Evolutionary conservation across 2,797 vertebrate genomes (phyloP), one percentile per base, ranked within the genome.

Genomic region (Neoniphon sammara): DNA sequence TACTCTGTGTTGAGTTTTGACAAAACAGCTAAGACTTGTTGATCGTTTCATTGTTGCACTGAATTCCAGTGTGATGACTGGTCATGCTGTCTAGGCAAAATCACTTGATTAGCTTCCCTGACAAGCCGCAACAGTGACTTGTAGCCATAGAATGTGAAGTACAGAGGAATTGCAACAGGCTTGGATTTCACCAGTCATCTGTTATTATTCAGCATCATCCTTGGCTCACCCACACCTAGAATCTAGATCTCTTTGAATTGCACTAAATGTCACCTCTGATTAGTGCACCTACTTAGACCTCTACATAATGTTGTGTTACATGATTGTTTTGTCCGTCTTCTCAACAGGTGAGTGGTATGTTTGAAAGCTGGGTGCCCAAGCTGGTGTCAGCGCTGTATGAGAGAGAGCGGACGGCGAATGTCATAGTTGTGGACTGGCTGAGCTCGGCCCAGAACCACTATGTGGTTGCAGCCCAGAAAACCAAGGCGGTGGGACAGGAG

Each of bases 381-480:
- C 75, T 95, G 83, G 94, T 95, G n/a, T 84, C 87, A 0, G 95
- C 95, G 0, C 91, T 95, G 68, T 94, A 93, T 0, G 78, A 91
- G 25, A 77, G 93, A 39, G 94, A 95, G 75, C 89, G 79, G 30
- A 78, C 72, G 1, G 92, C 94, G 25, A 95, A 95, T 11, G 93
- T 95, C 39, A 89, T 95, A 0, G 94, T 95, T 44, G 94, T 95
- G 76, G 94, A 95, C 82, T 95, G 95, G 94, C 93, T 95, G 54
- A 74, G 34, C 77, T 88, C 59, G 0, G 94, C 95, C 3, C 95
- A 95, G 86, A 93, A 95, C 76, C 93, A 95, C 83, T 95, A 95
- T 50, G 76, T 89, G 46, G 85, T 95, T 1, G 94, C 94, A 0
- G 95, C 94, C 39, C 91, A 93, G 80, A 95, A 93, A 54, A 95